A percentile compares a stretch with the other conserved stretches of the same genome.
Evolutionary conservation across 92 coral and sea anemone genomes (phyloP).

Genomic region (Metridium senile): DNA sequence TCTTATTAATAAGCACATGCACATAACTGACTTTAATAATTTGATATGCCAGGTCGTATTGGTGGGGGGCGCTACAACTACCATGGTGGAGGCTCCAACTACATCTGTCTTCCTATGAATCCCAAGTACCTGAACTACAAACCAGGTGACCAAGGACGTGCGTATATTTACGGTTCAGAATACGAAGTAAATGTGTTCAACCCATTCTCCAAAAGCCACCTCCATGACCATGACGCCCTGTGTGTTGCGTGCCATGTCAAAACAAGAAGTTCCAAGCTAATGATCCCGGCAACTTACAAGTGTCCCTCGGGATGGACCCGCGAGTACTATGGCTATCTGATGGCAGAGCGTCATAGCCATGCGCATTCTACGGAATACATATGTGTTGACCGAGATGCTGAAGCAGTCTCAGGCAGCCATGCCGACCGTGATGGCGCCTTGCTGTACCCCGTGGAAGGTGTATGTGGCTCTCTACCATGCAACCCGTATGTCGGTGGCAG

Average conservation of each 20-base stretch:
- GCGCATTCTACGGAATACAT: conserved; percentile 42
- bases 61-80: conserved; percentile 29
- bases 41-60: conserved; percentile 48
- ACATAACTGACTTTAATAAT: no score
- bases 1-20: no score
- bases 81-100: conserved; percentile 57
- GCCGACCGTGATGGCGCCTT: conserved; percentile 50
- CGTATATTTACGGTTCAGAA: conserved; percentile 57
- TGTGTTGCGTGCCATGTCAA: conserved; percentile 71
- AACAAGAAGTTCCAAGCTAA: conserved; percentile 65
- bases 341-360: conserved; percentile 52
- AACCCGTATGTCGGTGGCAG: conserved; percentile 47
- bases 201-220: conserved; percentile 33
- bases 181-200: conserved; percentile 37
- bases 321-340: conserved; percentile 79
- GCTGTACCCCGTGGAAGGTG: conserved; percentile 55
- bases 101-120: conserved; percentile 56
- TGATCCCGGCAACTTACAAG: conserved; percentile 63
- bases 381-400: conserved; percentile 72
- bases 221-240: conserved; percentile 58
- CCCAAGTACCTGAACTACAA: conserved; percentile 53
- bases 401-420: conserved; percentile 36
- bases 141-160: conserved; percentile 30
- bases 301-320: conserved; percentile 77
- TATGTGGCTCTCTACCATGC: conserved; percentile 68